These are phyloP conservation scores for Pegoplata infirma DNA, from an alignment of 2,888 invertebrate species.

Conservation along the genomic window DNA sequence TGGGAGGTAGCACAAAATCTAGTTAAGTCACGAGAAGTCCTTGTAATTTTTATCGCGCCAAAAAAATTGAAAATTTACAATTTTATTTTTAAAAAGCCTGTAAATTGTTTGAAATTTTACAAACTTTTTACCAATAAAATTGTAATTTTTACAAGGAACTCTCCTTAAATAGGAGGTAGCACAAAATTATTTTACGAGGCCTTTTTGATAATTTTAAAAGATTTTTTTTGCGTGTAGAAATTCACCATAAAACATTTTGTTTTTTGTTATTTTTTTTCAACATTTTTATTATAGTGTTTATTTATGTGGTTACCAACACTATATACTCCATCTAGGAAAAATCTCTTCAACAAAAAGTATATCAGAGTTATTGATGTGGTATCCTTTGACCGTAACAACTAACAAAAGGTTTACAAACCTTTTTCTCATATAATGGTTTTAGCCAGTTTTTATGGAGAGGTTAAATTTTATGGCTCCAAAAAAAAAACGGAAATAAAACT, in stretches of 20 bases:
- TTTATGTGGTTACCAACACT: constrained; percentile 14
- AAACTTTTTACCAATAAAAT: no score
- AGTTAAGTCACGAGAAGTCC: no score
- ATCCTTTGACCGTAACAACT: not conserved
- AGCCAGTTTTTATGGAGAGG: not conserved
- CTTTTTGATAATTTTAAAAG: no score
- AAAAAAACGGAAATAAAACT: not conserved
- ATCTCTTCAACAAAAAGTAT: not conserved
- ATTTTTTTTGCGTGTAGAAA: no score
- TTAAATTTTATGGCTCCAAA: not conserved
- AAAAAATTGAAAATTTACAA: no score
- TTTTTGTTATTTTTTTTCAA: not conserved
- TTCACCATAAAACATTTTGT: not conserved
- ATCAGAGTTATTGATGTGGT: not conserved
- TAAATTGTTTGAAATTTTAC: no score
- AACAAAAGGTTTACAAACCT: not conserved
- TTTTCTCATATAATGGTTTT: no score
- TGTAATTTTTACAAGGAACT: not conserved
- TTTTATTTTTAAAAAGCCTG: no score
- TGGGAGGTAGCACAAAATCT: no score
- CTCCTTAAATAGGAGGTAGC: no score
- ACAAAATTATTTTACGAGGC: no score
- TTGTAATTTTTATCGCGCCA: no score
- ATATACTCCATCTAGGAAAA: not conserved
- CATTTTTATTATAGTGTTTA: constrained; percentile 14